Percentiles rank a stretch among this genome's conserved stretches.
Conservation (phyloP, 2,888 invertebrate species). For the Himalopsyche anomala region DNA sequence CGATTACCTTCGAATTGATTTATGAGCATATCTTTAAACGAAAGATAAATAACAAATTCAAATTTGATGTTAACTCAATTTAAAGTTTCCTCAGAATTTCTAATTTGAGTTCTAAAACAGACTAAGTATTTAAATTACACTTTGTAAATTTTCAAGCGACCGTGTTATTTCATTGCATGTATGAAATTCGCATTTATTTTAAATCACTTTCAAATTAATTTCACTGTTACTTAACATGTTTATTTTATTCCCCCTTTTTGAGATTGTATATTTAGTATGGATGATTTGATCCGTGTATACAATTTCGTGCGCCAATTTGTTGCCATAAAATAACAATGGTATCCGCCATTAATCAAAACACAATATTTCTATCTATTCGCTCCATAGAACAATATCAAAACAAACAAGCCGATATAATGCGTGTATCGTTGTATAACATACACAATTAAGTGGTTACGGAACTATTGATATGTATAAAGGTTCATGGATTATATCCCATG, state of each 20-base stretch:
- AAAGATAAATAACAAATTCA: neutral
- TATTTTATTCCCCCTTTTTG: neutral
- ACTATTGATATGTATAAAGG: no score
- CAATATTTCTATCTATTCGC: slow-evolving; percentile 19
- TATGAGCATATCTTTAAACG: no score
- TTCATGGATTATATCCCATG: slow-evolving; percentile 5
- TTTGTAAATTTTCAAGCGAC: neutral
- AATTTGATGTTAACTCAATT: neutral
- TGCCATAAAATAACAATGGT: slow-evolving; percentile 31
- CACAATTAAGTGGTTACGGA: neutral
- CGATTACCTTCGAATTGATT: no score
- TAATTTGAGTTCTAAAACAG: no score
- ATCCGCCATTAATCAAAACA: slow-evolving; percentile 28
- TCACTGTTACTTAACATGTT: neutral
- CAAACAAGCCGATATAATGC: slow-evolving; percentile 16
- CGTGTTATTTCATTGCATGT: neutral
- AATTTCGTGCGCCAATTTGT: slow-evolving; percentile 5
- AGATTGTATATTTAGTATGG: neutral
- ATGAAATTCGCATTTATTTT: neutral
- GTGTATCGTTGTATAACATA: neutral
- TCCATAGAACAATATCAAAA: slow-evolving; percentile 36
- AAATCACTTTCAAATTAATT: neutral
- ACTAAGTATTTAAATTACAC: no score
- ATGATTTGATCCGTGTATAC: slow-evolving; percentile 24
- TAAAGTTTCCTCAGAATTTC: no score